Conservation (phyloP, 2,888 invertebrate species). For the Biston betularia region DNA sequence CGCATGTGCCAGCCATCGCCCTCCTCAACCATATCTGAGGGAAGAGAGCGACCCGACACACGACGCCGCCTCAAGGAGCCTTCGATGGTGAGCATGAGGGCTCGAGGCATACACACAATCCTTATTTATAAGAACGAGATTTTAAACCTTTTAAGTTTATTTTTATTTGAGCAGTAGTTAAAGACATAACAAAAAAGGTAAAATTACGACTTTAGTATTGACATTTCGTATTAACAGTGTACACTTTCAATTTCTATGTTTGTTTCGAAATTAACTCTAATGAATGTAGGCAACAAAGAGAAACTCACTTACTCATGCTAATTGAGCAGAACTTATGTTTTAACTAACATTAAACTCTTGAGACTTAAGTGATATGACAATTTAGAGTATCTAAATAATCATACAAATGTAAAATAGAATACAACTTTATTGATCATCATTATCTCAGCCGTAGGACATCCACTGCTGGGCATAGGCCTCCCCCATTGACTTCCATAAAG, state of each 20-base stretch:
- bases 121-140: background rate
- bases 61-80: too few species aligned
- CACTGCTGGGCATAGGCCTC: too few species aligned
- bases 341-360: background rate
- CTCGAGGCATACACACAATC: too few species aligned
- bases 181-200: slow-evolving; percentile 1
- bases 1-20: too few species aligned
- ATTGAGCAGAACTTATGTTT: slow-evolving; percentile 23
- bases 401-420: background rate
- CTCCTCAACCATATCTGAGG: too few species aligned
- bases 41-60: too few species aligned
- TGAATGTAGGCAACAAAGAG: slow-evolving; percentile 31
- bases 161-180: background rate
- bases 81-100: too few species aligned
- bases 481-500: too few species aligned
- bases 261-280: slow-evolving; percentile 25
- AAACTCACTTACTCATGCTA: slow-evolving; percentile 17
- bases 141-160: background rate
- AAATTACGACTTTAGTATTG: slow-evolving; percentile 6
- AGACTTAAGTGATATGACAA: background rate
- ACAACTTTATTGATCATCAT: too few species aligned
- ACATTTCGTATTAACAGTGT: slow-evolving; percentile 3
- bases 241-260: slow-evolving; percentile 33
- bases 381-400: background rate
- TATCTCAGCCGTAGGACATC: too few species aligned